A percentile compares a stretch with the other conserved stretches of the same genome.
Conservation (phyloP, 2,888 invertebrate genomes). For the Macrosoma leucophasiata region DNA sequence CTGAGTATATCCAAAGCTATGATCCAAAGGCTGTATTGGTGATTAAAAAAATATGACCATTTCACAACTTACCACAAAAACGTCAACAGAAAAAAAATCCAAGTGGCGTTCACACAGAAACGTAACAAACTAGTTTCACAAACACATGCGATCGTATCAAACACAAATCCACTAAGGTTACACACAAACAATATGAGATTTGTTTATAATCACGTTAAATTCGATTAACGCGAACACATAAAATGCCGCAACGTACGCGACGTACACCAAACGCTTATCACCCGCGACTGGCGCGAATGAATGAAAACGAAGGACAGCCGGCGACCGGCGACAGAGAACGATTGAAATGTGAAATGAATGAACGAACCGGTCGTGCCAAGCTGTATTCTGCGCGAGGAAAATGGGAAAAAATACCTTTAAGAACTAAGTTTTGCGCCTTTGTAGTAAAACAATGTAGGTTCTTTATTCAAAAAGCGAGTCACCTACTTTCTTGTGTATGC, state of each 20-base stretch:
- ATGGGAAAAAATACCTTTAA: too few species aligned
- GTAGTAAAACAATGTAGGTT: too few species aligned
- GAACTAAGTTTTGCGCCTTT: too few species aligned
- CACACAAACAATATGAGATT: constrained; percentile 40
- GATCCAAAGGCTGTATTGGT: too few species aligned
- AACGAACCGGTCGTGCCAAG: constrained; percentile 13
- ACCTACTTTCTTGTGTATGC: constrained; percentile 53
- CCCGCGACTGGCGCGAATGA: constrained; percentile 43
- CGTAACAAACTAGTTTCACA: constrained; percentile 44
- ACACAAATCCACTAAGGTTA: constrained; percentile 39
- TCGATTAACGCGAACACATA: constrained; percentile 40
- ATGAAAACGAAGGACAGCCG: constrained; percentile 24
- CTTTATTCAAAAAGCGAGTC: constrained; percentile 29
- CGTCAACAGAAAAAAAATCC: constrained; percentile 49
- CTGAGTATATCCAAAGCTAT: too few species aligned
- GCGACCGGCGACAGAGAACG: constrained; percentile 38
- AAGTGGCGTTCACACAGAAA: constrained; percentile 47
- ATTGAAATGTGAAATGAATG: constrained; percentile 32
- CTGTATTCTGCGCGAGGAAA: too few species aligned
- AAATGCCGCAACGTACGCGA: constrained; percentile 35
- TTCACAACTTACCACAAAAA: constrained; percentile 59
- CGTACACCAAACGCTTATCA: constrained; percentile 48
- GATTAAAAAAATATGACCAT: constrained; percentile 23
- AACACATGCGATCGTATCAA: constrained; percentile 45
- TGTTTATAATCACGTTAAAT: constrained; percentile 43